Evolutionary conservation across 2,888 invertebrate species (phyloP), one percentile per base, ranked within the genome.

Genomic region (Lucinisca nassula): DNA sequence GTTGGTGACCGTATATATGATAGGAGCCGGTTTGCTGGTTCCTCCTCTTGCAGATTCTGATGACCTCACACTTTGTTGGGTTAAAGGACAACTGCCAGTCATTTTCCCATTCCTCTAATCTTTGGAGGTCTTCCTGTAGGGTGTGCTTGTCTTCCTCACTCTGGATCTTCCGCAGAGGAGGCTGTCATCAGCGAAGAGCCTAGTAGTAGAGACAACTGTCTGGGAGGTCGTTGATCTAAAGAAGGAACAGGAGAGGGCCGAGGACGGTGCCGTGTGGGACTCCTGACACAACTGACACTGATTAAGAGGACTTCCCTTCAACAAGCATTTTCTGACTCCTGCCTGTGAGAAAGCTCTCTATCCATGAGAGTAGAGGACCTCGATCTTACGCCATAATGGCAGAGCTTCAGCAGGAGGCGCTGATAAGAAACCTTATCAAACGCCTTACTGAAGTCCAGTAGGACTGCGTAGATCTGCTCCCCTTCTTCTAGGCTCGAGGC

Each of bases 181-280:
- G 49, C 85, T 82, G 74, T 90, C 90, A 67, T 92, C 92, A 17
- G 92, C 90, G 74, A 90, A 88, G 4, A 90, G 85, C 21, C 86
- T 51, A 3, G 72, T 58, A 32, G 67, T 75, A 10, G 85, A 87
- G 12, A 24, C 37, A 17, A 85, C 72, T 76, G 0, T 35, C 78
- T 37, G 91, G 92, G 17, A 90, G 77, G 73, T 92, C 90, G 51
- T 92, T 90, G n/a, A 92, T 91, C 58, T 81, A 90, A 12, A 89
- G 2, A 3, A 90, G 82, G 80, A 91, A 92, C 27, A 92, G 80
- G 17, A 87, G 27, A 4, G 86, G 92, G 21, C 85, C 90, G 0
- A 90, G 82, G 27, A 90, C 90, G 12, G 88, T 78, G 12, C 87
- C 88, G 49, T 88, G 91, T 10, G 90, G 88, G 17, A 89, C 89